Evolutionary conservation across 1,140 invertebrate species (phyloP).

Genomic region (Anthonomus grandis): DNA sequence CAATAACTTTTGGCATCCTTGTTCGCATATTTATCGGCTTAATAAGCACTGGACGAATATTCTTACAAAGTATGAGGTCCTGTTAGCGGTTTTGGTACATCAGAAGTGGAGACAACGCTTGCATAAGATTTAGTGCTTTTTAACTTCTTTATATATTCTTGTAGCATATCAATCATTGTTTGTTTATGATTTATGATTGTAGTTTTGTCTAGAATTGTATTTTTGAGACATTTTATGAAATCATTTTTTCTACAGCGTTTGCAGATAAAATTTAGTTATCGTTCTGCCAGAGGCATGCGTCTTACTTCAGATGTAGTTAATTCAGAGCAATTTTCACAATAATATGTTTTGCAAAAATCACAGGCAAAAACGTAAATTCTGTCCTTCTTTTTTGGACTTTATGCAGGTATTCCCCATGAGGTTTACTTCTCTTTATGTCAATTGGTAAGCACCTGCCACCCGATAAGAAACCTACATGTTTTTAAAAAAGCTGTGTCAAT

Average conservation of each 20-base stretch:
- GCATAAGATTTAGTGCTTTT: conserved; percentile 4
- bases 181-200: conserved; percentile 5
- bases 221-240: conserved; percentile 10
- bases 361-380: too few species aligned
- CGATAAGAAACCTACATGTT: too few species aligned
- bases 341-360: too few species aligned
- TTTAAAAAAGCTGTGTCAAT: too few species aligned
- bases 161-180: conserved; percentile 4
- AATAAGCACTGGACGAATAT: not conserved
- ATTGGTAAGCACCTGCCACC: too few species aligned
- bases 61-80: not conserved
- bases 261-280: conserved; percentile 2
- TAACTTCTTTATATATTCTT: conserved; percentile 3
- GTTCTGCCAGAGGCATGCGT: conserved; percentile 2
- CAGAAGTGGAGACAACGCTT: not conserved
- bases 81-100: not conserved
- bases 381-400: too few species aligned
- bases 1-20: too few species aligned
- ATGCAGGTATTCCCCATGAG: too few species aligned
- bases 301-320: conserved; percentile 7
- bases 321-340: conserved; percentile 7
- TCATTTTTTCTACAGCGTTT: conserved; percentile 6
- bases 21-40: not conserved
- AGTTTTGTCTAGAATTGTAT: too few species aligned
- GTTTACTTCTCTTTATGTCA: too few species aligned